phyloP scores from a whole-genome alignment of 2,888 invertebrate genomes.

The Nasonia oneida region DNA sequence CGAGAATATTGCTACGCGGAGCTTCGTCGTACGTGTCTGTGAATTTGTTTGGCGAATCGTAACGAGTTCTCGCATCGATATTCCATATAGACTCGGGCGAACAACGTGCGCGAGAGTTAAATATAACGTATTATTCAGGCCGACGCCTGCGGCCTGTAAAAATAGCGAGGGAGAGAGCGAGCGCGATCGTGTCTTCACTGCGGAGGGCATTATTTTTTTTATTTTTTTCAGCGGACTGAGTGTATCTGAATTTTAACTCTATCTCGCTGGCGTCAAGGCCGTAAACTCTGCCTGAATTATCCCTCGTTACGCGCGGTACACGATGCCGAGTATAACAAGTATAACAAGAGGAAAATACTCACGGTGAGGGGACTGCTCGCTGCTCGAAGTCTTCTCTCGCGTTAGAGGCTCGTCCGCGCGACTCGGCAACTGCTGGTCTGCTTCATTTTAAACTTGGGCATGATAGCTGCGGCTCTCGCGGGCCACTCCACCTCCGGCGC shows the following conservation, averaged over 20 bases:
- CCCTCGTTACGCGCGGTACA: too few relatives aligned
- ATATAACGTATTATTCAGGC: conserved; percentile 1
- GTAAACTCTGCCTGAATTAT: too few relatives aligned
- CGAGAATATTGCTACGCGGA: background rate
- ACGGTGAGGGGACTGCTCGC: background rate
- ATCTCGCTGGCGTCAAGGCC: too few relatives aligned
- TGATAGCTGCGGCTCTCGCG: conserved; percentile 61
- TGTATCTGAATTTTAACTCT: too few relatives aligned
- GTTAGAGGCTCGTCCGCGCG: background rate
- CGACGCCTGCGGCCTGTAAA: background rate
- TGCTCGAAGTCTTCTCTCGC: background rate
- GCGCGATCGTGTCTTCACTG: too few relatives aligned
- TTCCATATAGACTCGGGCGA: background rate
- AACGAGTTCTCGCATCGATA: conserved; percentile 15
- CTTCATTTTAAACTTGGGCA: conserved; percentile 73
- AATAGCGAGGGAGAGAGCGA: background rate
- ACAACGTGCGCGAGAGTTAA: background rate
- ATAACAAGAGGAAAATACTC: background rate
- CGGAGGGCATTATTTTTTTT: too few relatives aligned
- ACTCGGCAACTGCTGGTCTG: conserved; percentile 18
- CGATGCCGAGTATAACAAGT: too few relatives aligned
- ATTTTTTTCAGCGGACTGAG: too few relatives aligned
- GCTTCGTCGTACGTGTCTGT: background rate
- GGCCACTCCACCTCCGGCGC: background rate
- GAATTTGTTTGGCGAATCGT: background rate